Evolutionary conservation across 1,140 invertebrate genomes (phyloP).

Genomic region (Microplitis mediator): DNA sequence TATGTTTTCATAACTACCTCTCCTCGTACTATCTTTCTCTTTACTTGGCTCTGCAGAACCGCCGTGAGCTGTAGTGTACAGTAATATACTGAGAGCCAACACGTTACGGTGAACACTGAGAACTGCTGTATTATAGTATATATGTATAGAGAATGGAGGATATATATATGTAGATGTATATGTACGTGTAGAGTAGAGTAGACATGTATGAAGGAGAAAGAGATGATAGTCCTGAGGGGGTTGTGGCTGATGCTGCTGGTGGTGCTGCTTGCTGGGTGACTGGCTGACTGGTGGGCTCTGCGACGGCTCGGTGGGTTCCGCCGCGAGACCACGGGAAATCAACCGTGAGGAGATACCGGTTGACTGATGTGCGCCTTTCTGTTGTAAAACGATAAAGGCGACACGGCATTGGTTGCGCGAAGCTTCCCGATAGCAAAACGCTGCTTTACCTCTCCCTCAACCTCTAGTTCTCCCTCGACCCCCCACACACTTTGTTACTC

Average conservation of each 20-base stretch:
- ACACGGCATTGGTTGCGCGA: slow-evolving; percentile 60
- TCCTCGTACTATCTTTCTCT: slow-evolving; percentile 8
- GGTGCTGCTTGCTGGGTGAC: not conserved
- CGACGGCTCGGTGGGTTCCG: slow-evolving; percentile 39
- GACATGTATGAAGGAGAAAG: not conserved
- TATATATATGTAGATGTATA: too few species aligned
- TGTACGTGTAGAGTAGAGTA: too few species aligned
- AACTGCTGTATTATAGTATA: too few species aligned
- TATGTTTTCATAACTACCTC: slow-evolving; percentile 63
- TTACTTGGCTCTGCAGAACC: not conserved
- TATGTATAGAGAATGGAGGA: too few species aligned
- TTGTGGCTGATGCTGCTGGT: slow-evolving; percentile 23
- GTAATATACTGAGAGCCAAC: not conserved
- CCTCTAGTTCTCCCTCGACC: slow-evolving; percentile 22
- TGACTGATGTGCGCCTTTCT: slow-evolving; percentile 65
- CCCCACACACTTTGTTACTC: slow-evolving; percentile 30
- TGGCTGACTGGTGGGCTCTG: not conserved
- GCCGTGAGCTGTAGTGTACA: not conserved
- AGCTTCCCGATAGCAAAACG: slow-evolving; percentile 58
- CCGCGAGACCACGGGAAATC: slow-evolving; percentile 60
- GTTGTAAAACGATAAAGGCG: slow-evolving; percentile 65
- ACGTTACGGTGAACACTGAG: too few species aligned
- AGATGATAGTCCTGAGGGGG: slow-evolving; percentile 19
- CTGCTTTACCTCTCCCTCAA: slow-evolving; percentile 10
- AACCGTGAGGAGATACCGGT: slow-evolving; percentile 64